phyloP scores from a whole-genome alignment of 2,797 vertebrate genomes.

The Tamandua tetradactyla region DNA sequence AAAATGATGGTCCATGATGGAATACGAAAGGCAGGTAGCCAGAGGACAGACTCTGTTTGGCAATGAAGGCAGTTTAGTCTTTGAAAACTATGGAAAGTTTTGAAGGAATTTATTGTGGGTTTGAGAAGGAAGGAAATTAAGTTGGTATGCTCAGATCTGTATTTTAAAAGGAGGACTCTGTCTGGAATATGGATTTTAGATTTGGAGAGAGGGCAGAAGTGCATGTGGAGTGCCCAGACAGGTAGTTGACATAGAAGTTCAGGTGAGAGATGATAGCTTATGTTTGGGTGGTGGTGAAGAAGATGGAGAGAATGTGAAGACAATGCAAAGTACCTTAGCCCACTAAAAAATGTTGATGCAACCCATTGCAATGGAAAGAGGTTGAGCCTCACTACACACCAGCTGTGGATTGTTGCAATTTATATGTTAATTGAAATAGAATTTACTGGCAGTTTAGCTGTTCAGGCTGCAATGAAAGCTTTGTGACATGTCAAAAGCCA shows the following conservation, averaged over 20 bases:
- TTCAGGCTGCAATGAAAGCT: not conserved
- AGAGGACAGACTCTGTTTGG: not conserved
- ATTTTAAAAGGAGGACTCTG: slow-evolving; percentile 26
- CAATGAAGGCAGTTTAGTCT: not conserved
- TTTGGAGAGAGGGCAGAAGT: not conserved
- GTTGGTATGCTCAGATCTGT: not conserved
- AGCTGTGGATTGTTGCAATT: not conserved
- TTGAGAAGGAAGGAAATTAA: not conserved
- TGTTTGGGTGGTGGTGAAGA: not conserved
- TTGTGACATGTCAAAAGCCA: not conserved
- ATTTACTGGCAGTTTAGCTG: slow-evolving; percentile 3
- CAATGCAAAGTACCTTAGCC: not conserved
- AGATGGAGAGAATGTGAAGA: not conserved
- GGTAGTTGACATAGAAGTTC: not conserved
- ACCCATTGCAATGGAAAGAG: not conserved
- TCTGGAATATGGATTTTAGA: not conserved
- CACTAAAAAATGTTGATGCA: slow-evolving; percentile 12
- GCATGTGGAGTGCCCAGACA: not conserved
- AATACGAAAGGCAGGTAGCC: not conserved
- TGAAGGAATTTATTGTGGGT: not conserved
- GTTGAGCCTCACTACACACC: not conserved
- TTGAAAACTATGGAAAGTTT: not conserved
- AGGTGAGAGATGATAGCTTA: not conserved
- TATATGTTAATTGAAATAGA: slow-evolving; percentile 28
- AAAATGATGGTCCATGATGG: not conserved